Percentiles rank a stretch among this genome's conserved stretches.
These are phyloP conservation scores for Actinostola sp. DNA, from an alignment of 92 coral and sea anemone species.

Conservation along the genomic window DNA sequence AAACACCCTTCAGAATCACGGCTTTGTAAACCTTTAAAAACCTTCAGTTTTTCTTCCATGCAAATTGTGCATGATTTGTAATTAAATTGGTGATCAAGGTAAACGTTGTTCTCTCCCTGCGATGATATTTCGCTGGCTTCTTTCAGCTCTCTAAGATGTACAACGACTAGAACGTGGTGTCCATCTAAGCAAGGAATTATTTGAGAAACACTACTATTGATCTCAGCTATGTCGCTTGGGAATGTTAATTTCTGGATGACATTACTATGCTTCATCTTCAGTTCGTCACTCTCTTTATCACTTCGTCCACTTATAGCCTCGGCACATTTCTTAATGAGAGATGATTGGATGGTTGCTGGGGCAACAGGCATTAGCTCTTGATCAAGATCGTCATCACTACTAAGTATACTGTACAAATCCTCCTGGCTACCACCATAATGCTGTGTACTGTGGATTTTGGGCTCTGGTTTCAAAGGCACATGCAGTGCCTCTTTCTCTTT, in stretches of 20 bases:
- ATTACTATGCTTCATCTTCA: constrained; percentile 53
- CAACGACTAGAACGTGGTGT: constrained; percentile 66
- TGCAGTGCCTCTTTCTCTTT: constrained; percentile 12
- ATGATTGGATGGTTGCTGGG: constrained; percentile 67
- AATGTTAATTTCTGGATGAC: constrained; percentile 73
- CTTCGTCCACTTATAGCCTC: constrained; percentile 73
- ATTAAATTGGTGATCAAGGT: constrained; percentile 11
- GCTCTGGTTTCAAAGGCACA: constrained; percentile 20
- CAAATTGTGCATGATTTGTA: not conserved
- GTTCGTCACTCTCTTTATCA: constrained; percentile 39
- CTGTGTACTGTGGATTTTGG: constrained; percentile 28
- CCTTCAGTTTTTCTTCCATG: constrained; percentile 3
- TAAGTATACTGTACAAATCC: constrained; percentile 44
- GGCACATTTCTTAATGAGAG: constrained; percentile 78
- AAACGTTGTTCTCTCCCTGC: constrained; percentile 15
- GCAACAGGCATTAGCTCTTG: constrained; percentile 39
- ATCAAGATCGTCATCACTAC: constrained; percentile 56
- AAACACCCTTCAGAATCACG: constrained; percentile 16
- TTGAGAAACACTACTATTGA: constrained; percentile 53
- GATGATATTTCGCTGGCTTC: constrained; percentile 30
- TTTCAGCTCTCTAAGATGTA: constrained; percentile 20
- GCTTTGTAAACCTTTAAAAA: not conserved
- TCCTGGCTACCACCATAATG: constrained; percentile 45
- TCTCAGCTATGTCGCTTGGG: constrained; percentile 36
- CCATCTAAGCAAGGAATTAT: constrained; percentile 90